Evolutionary conservation across 2,888 invertebrate species (phyloP).

Genomic region (Cylloceria caligata): DNA sequence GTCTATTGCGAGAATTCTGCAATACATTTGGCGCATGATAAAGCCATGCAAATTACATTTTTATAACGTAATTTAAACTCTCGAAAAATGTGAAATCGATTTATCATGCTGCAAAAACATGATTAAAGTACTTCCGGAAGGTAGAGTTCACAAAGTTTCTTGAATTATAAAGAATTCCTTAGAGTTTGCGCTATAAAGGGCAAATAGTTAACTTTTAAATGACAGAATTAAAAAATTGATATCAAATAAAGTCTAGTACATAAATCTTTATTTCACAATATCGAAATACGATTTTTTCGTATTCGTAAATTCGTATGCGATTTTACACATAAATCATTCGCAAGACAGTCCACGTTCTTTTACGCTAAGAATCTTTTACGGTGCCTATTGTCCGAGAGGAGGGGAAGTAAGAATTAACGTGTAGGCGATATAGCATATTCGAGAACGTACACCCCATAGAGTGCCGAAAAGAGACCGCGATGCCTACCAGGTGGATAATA

Average conservation of each 20-base stretch:
- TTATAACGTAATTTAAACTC: no score
- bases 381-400: constrained; percentile 32
- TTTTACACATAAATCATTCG: constrained; percentile 45
- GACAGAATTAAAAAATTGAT: no score
- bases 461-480: constrained; percentile 50
- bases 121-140: no score
- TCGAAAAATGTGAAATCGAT: no score
- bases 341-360: constrained; percentile 11
- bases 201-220: no score
- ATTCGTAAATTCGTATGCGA: constrained; percentile 28
- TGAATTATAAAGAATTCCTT: no score
- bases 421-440: neutral
- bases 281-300: neutral
- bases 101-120: no score
- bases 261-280: neutral
- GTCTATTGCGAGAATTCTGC: no score
- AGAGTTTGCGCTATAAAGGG: no score
- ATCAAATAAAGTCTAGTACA: neutral
- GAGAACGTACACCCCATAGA: neutral
- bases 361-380: constrained; percentile 26
- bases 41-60: no score
- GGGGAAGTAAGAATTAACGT: constrained; percentile 31
- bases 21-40: no score
- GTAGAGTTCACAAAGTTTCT: no score
- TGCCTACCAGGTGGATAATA: constrained; percentile 74